A percentile compares a stretch with the other conserved stretches of the same genome.
Evolutionary conservation across 2,888 invertebrate species (phyloP).

Genomic region (Hypolimnas misippus): DNA sequence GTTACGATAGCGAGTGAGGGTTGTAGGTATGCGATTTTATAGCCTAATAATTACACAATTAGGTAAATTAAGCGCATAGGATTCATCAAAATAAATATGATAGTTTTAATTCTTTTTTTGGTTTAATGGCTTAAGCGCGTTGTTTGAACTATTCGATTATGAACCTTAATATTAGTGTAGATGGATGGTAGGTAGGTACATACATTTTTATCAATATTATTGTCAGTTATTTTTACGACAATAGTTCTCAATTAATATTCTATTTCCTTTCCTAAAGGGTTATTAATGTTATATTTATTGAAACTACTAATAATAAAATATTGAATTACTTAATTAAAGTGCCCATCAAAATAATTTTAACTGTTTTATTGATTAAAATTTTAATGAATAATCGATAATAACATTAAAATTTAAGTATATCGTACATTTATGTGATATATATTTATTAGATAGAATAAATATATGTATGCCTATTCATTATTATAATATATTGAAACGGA

Average conservation of each 20-base stretch:
- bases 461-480: not conserved
- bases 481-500: not conserved
- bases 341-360: not conserved
- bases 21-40: no score
- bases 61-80: no score
- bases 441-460: not conserved
- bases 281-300: not conserved
- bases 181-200: no score
- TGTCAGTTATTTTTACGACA: not conserved
- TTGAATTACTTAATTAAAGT: not conserved
- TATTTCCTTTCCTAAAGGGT: not conserved
- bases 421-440: no score
- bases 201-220: not conserved
- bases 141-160: no score
- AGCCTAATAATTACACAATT: no score
- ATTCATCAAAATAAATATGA: no score
- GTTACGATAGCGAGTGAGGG: no score
- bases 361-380: not conserved
- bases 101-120: no score
- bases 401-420: not conserved
- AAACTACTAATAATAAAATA: not conserved
- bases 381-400: conserved; percentile 8
- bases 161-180: no score
- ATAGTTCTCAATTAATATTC: not conserved
- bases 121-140: no score